phyloP scores from a whole-genome alignment of 2,888 invertebrate species.

The Agrilus biguttatus region DNA sequence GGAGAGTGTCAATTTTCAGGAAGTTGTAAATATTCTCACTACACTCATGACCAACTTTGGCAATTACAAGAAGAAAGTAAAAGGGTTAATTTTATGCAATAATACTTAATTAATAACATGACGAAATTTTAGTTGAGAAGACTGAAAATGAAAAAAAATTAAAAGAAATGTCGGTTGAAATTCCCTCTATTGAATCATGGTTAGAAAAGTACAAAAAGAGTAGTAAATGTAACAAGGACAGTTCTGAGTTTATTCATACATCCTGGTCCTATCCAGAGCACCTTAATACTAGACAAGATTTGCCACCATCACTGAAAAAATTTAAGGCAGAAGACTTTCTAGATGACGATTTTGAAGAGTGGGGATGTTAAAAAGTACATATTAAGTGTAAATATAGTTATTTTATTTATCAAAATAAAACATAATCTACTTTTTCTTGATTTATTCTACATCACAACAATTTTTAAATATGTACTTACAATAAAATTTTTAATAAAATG shows the following conservation, averaged over 20 bases:
- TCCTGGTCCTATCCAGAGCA: slow-evolving; percentile 41
- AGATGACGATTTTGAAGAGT: slow-evolving; percentile 35
- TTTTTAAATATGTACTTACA: too few relatives aligned
- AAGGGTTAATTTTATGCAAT: slow-evolving; percentile 2
- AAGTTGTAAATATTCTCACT: slow-evolving; percentile 55
- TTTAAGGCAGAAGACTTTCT: slow-evolving; percentile 38
- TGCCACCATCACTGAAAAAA: slow-evolving; percentile 47
- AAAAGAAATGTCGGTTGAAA: slow-evolving; percentile 17
- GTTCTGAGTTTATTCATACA: slow-evolving; percentile 31
- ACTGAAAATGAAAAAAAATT: slow-evolving; percentile 17
- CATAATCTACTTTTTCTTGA: too few relatives aligned
- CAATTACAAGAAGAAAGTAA: slow-evolving; percentile 36
- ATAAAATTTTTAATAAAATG: too few relatives aligned
- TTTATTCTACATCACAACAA: too few relatives aligned
- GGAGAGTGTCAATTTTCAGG: slow-evolving; percentile 51
- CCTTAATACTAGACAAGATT: slow-evolving; percentile 33
- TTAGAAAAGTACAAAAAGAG: slow-evolving; percentile 26
- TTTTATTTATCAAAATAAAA: too few relatives aligned
- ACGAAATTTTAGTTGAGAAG: slow-evolving; percentile 23
- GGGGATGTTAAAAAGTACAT: slow-evolving; percentile 32
- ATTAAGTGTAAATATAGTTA: too few relatives aligned
- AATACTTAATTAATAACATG: neutral
- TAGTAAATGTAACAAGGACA: slow-evolving; percentile 23
- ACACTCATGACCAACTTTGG: slow-evolving; percentile 43
- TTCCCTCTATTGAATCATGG: slow-evolving; percentile 29